phyloP scores from a whole-genome alignment of 1,140 invertebrate genomes.

The Reticulitermes speratus region DNA sequence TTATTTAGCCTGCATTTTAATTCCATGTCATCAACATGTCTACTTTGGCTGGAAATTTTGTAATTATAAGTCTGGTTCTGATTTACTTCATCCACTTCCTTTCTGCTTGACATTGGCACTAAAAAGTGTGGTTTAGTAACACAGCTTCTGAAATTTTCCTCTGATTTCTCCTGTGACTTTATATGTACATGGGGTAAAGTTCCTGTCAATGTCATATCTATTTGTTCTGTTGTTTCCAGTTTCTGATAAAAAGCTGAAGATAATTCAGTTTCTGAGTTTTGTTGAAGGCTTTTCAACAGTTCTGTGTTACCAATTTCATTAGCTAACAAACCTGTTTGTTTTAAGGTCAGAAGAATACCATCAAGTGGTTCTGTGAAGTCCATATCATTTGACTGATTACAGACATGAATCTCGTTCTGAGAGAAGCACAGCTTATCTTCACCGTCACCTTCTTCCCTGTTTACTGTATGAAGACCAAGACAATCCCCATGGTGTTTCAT shows the following conservation, averaged over 20 bases:
- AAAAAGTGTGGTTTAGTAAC: too few relatives aligned
- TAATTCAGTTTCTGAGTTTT: not conserved
- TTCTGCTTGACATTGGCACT: too few relatives aligned
- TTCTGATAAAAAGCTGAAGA: not conserved
- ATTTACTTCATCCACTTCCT: not conserved
- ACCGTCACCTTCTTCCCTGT: too few relatives aligned
- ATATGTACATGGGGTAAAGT: not conserved
- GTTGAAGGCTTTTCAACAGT: not conserved
- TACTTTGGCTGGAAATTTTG: not conserved
- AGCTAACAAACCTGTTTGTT: not conserved
- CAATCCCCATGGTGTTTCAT: too few relatives aligned
- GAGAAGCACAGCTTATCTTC: too few relatives aligned
- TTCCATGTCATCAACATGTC: not conserved
- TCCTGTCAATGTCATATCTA: not conserved
- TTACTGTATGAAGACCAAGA: too few relatives aligned
- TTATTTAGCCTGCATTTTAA: not conserved
- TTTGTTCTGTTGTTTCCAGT: not conserved
- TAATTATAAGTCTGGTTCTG: not conserved
- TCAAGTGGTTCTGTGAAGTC: not conserved
- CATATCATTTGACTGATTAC: not conserved
- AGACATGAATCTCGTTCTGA: not conserved
- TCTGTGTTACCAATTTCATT: not conserved
- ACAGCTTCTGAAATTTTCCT: too few relatives aligned
- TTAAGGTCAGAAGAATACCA: not conserved
- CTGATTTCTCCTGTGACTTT: too few relatives aligned